Evolutionary conservation across 2,113 vertebrate species (phyloP).

Genomic region (Pteronura brasiliensis): DNA sequence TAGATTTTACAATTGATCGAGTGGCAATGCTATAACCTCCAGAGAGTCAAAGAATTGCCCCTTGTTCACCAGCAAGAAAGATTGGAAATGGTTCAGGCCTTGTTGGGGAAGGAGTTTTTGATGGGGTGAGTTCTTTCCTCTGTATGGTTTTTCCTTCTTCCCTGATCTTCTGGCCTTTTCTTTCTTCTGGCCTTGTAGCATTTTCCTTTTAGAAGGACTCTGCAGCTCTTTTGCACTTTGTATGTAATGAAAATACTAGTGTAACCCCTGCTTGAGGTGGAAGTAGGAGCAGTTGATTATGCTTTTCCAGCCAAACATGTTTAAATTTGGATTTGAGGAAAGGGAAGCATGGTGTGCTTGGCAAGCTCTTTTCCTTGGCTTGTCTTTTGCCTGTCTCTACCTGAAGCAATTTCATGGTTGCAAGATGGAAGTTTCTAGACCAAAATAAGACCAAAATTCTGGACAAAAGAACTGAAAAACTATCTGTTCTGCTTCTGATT

Average conservation of each 20-base stretch:
- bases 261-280: fast-evolving
- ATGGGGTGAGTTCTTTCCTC: not conserved
- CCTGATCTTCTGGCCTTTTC: not conserved
- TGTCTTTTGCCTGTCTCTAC: not conserved
- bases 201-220: not conserved
- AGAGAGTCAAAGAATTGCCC: not conserved
- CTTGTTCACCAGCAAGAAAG: not conserved
- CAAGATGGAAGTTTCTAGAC: not conserved
- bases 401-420: not conserved
- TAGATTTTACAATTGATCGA: not conserved
- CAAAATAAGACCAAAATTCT: not conserved
- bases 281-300: too few relatives aligned
- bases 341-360: not conserved
- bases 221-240: not conserved
- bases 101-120: not conserved
- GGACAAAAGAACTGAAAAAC: not conserved
- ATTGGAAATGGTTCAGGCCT: not conserved
- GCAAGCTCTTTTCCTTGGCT: not conserved
- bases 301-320: not conserved
- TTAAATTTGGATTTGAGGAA: not conserved
- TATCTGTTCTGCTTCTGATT: not conserved
- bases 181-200: not conserved
- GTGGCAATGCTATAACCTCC: not conserved
- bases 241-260: not conserved
- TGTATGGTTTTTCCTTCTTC: not conserved